phyloP scores from a whole-genome alignment of 2,797 vertebrate genomes.

The Melanotaenia pygmaea region DNA sequence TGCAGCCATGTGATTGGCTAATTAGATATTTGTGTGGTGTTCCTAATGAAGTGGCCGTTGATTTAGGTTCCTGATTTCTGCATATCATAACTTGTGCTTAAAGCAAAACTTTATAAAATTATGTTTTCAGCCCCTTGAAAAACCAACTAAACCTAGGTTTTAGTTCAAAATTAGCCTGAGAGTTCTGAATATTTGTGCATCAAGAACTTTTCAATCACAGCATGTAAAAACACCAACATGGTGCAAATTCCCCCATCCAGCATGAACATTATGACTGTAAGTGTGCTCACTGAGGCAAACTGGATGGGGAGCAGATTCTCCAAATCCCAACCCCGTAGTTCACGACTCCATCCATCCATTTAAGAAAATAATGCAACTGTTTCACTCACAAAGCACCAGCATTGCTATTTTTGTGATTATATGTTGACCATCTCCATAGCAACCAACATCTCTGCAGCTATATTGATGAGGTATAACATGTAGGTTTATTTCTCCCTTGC shows the following conservation, averaged over 20 bases:
- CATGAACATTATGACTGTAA: slow-evolving; percentile 44
- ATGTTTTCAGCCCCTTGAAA: neutral
- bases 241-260: slow-evolving; percentile 28
- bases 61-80: too few species aligned
- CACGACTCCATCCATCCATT: slow-evolving; percentile 53
- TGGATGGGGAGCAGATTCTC: slow-evolving; percentile 54
- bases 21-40: too few species aligned
- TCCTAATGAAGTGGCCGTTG: too few species aligned
- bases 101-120: too few species aligned
- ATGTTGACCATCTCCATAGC: slow-evolving; percentile 68
- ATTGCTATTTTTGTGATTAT: slow-evolving; percentile 63
- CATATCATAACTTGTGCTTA: too few species aligned
- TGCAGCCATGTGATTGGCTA: too few species aligned
- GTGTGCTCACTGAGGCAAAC: slow-evolving; percentile 61
- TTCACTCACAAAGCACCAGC: neutral
- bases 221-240: slow-evolving; percentile 33
- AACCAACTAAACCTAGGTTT: neutral
- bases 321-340: slow-evolving; percentile 45
- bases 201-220: slow-evolving; percentile 51
- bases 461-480: slow-evolving; percentile 44
- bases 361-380: slow-evolving; percentile 24
- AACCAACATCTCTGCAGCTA: slow-evolving; percentile 62
- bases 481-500: slow-evolving; percentile 13
- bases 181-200: neutral
- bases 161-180: neutral